A percentile compares a stretch with the other conserved stretches of the same genome.
phyloP scores from a whole-genome alignment of 1,140 invertebrate species.

The Coenobita brevimanus region DNA sequence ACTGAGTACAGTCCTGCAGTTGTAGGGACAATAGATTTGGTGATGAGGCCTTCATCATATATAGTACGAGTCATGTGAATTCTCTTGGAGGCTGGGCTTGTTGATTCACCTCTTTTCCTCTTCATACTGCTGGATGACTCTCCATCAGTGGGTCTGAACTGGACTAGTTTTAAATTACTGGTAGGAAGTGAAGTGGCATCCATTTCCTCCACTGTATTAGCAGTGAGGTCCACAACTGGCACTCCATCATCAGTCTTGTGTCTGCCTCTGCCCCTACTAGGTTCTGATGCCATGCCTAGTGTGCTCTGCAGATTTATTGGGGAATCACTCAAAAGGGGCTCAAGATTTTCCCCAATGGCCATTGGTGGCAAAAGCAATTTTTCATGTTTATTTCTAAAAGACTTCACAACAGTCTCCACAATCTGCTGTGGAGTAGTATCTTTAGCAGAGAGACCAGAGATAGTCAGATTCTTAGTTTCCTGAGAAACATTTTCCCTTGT shows the following conservation, averaged over 20 bases:
- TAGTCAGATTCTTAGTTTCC: constrained; percentile 50
- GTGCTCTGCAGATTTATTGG: constrained; percentile 5
- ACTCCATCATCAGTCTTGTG: neutral
- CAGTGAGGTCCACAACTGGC: constrained; percentile 33
- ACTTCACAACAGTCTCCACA: constrained; percentile 49
- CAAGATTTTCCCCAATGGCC: neutral
- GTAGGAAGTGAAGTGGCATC: neutral
- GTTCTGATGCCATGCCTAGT: neutral
- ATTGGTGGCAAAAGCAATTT: neutral
- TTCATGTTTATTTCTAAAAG: constrained; percentile 12
- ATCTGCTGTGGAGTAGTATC: constrained; percentile 50
- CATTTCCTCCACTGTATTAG: neutral
- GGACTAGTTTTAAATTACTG: no score
- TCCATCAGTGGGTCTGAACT: no score
- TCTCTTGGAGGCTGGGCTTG: neutral
- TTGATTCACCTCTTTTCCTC: neutral
- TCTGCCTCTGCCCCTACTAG: neutral
- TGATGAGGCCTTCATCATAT: neutral
- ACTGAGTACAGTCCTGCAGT: no score
- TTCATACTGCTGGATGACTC: neutral
- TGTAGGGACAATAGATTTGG: neutral
- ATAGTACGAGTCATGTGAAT: no score
- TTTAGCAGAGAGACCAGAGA: constrained; percentile 33
- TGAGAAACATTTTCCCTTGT: constrained; percentile 13
- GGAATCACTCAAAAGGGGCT: constrained; percentile 24